These are phyloP conservation scores for Sarcophaga subvicina DNA, from an alignment of 2,888 invertebrate species.

Conservation along the genomic window DNA sequence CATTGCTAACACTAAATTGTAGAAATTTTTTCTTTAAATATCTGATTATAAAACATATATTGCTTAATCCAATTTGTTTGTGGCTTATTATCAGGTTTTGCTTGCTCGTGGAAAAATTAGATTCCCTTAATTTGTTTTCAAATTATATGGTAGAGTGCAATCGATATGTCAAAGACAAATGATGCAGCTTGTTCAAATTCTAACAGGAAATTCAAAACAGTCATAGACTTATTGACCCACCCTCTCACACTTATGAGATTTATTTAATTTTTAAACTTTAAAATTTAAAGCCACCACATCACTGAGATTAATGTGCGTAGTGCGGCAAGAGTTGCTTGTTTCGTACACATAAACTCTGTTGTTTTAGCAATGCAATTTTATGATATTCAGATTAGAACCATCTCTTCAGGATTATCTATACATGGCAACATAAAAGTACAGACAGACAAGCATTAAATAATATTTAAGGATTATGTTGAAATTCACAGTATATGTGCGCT, in stretches of 20 bases:
- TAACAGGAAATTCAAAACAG: too few relatives aligned
- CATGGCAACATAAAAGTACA: too few relatives aligned
- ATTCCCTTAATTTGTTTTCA: too few relatives aligned
- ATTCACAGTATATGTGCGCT: constrained; percentile 88
- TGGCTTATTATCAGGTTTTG: constrained; percentile 88
- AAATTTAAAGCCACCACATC: constrained; percentile 97
- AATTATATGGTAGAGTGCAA: too few relatives aligned
- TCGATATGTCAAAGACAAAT: too few relatives aligned
- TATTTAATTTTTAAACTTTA: constrained; percentile 84
- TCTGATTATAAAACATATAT: constrained; percentile 84
- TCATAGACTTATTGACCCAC: neutral
- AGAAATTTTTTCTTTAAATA: too few relatives aligned
- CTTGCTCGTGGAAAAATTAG: too few relatives aligned
- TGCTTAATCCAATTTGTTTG: constrained; percentile 94
- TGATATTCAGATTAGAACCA: constrained; percentile 92
- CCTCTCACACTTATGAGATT: neutral
- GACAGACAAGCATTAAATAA: constrained; percentile 76
- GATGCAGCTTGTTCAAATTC: too few relatives aligned
- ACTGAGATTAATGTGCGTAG: constrained; percentile 88
- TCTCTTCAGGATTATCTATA: constrained; percentile 79
- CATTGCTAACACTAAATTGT: too few relatives aligned
- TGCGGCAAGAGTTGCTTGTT: constrained; percentile 94
- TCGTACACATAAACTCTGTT: constrained; percentile 93
- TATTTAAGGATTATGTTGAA: neutral
- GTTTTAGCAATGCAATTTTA: constrained; percentile 89